phyloP scores from a whole-genome alignment of 2,113 vertebrate species.

The Seriola rivoliana region DNA sequence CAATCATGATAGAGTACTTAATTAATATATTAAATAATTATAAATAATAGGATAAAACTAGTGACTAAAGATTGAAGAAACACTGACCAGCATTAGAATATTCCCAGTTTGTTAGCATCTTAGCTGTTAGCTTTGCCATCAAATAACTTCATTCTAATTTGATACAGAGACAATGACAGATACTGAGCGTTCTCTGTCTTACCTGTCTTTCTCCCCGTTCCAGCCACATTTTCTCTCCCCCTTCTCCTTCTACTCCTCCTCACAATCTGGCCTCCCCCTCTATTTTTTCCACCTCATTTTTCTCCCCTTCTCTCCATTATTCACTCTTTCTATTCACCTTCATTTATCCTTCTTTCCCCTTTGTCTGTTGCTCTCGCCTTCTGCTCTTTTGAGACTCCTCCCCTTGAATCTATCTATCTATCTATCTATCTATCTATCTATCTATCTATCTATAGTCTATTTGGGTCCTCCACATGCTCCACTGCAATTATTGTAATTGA shows the following conservation, averaged over 20 bases:
- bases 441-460: slow-evolving; percentile 24
- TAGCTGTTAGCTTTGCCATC: too few relatives aligned
- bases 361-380: slow-evolving; percentile 43
- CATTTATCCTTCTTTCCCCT: slow-evolving; percentile 63
- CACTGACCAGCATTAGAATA: too few relatives aligned
- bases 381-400: slow-evolving; percentile 41
- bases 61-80: too few relatives aligned
- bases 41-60: too few relatives aligned
- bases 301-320: slow-evolving; percentile 58
- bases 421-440: slow-evolving; percentile 26
- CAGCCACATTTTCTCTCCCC: slow-evolving; percentile 3
- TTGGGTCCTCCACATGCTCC: slow-evolving; percentile 7
- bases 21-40: too few relatives aligned
- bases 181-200: not conserved
- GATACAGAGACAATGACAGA: slow-evolving; percentile 12
- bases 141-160: slow-evolving; percentile 8
- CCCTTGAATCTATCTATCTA: slow-evolving; percentile 48
- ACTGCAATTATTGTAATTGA: slow-evolving; percentile 27
- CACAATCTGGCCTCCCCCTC: slow-evolving; percentile 45
- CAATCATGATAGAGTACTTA: too few relatives aligned
- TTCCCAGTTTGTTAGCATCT: too few relatives aligned
- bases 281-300: slow-evolving; percentile 64
- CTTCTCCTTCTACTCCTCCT: slow-evolving; percentile 35
- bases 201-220: not conserved
- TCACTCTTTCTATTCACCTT: slow-evolving; percentile 53